Conservation (phyloP, 2,797 vertebrate genomes). For the Pangasius macronema region DNA sequence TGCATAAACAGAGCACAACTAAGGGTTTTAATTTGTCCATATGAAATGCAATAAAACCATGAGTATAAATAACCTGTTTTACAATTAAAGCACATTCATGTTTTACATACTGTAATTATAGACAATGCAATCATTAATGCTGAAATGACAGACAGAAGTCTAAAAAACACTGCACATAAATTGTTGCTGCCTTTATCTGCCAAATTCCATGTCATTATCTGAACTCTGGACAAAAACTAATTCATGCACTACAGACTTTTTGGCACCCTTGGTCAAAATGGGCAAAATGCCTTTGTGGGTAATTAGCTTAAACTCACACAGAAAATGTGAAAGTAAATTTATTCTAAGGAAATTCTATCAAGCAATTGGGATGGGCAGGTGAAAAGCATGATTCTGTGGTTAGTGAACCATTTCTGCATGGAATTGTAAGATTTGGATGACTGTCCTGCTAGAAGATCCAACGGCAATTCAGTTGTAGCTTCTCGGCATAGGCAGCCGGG, state of each 20-base stretch:
- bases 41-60: neutral
- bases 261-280: neutral
- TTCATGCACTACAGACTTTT: neutral
- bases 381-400: conserved; percentile 7
- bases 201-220: neutral
- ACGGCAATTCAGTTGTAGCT: neutral
- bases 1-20: neutral
- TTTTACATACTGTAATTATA: neutral
- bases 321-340: neutral
- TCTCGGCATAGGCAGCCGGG: neutral
- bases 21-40: neutral
- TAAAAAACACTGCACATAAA: neutral
- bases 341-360: neutral
- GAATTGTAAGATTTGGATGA: neutral
- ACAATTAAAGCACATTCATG: neutral
- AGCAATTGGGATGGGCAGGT: neutral
- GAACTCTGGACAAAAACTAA: neutral
- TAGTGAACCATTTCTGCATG: neutral
- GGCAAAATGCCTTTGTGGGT: neutral
- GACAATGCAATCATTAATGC: neutral
- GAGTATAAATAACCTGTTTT: neutral
- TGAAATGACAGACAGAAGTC: neutral
- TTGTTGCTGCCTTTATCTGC: neutral
- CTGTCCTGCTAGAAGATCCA: neutral
- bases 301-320: neutral